Evolutionary conservation across 2,888 invertebrate species (phyloP).

Genomic region (Zhuqinia jingwanae): DNA sequence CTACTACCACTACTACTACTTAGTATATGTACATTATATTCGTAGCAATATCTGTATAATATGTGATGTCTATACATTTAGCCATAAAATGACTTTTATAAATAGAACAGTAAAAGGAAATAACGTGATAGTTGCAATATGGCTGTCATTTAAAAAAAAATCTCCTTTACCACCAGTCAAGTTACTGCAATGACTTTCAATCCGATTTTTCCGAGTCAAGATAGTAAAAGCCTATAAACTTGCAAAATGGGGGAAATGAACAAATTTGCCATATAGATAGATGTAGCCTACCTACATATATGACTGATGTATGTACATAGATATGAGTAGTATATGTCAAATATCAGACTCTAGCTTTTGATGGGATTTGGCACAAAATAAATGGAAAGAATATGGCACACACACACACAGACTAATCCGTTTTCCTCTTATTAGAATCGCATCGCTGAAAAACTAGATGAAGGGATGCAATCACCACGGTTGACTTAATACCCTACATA

Average conservation of each 20-base stretch:
- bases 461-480: slow-evolving; percentile 34
- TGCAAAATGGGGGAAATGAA: not conserved
- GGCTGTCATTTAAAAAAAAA: not conserved
- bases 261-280: not conserved
- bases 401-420: too few relatives aligned
- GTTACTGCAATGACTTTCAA: too few relatives aligned
- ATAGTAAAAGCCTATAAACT: too few relatives aligned
- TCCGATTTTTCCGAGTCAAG: too few relatives aligned
- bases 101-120: not conserved
- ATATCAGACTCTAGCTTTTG: not conserved
- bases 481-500: slow-evolving; percentile 27
- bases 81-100: not conserved
- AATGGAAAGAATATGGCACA: not conserved
- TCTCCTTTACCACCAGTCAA: not conserved
- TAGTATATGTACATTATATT: too few relatives aligned
- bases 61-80: not conserved
- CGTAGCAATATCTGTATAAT: too few relatives aligned
- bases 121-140: not conserved
- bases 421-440: slow-evolving; percentile 34
- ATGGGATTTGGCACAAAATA: slow-evolving; percentile 7
- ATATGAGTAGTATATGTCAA: not conserved
- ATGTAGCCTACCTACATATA: not conserved
- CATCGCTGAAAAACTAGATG: slow-evolving; percentile 19
- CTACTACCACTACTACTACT: too few relatives aligned
- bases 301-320: not conserved